Evolutionary conservation across 2,888 invertebrate species (phyloP), one percentile per base, ranked within the genome.

Genomic region (Lasioglossum villosulum): DNA sequence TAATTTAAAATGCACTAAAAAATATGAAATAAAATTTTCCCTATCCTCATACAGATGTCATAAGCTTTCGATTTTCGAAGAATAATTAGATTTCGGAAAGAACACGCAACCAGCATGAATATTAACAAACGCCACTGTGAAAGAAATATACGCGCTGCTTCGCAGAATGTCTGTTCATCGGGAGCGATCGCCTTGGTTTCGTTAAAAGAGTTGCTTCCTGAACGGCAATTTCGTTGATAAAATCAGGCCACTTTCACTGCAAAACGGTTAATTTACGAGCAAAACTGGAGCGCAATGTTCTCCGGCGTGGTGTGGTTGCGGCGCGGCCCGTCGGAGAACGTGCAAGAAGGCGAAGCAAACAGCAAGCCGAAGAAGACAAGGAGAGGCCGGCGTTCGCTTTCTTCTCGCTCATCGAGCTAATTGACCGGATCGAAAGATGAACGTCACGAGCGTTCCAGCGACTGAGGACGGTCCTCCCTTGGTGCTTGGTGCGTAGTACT

Each of bases 261-360:
- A 87, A 88, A 87, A 88, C 84, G 84, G 87, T 87, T 87, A 80
- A 84, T 87, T 87, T 87, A 84, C 84, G 83, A 83, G 87, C 79
- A 87, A 86, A 82, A 86, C 78, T 76, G 45, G 59, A 72, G 66
- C 56, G 16, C 56, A 56, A 56, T 56, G 71, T 68, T 68, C n/a
- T 30, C n/a, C 73, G 34, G 48, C 75, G n/a, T n/a, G 34, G 16
- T 56, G 52, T n/a, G n/a, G 52, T 23, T 56, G 52, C 4, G 42
- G 16, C 73, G 66, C 45, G 76, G 42, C 30, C 34, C 16, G 68
- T 23, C 4, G 68, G n/a, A 4, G 68, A n/a, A 39, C 68, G 39
- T 27, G 45, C 30, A 66, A 76, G 34, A 66, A 75, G 52, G 74
- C 56, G 59, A 56, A 80, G 59, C 39, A 30, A 63, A 63, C 63